Conservation (phyloP, 2,888 invertebrate species). For the Dastarcus helophoroides region DNA sequence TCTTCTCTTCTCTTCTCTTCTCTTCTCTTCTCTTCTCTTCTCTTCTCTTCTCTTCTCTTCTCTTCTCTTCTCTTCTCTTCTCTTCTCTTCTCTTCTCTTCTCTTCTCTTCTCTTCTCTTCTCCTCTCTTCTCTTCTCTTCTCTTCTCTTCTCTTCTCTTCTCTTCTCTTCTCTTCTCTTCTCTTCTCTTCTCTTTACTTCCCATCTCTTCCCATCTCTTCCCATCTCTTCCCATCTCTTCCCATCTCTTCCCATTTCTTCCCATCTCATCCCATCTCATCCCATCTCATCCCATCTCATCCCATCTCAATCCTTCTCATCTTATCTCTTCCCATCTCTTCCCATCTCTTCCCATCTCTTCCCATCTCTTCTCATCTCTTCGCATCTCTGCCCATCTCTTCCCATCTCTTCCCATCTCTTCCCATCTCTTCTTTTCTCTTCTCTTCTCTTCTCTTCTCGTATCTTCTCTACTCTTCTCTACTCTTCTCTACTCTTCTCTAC, state of each 20-base stretch:
- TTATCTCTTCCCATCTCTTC: slow-evolving; percentile 3
- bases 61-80: slow-evolving; percentile 3
- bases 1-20: slow-evolving; percentile 3
- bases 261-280: slow-evolving; percentile 4
- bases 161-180: slow-evolving; percentile 2
- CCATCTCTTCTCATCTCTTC: slow-evolving; percentile 3
- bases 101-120: slow-evolving; percentile 1
- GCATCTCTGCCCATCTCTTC: slow-evolving; percentile 1
- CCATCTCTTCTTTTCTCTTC: not conserved
- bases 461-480: not conserved
- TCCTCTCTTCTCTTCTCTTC: slow-evolving; percentile 4
- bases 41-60: slow-evolving; percentile 4
- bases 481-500: not conserved
- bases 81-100: slow-evolving; percentile 4
- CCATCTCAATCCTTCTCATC: slow-evolving; percentile 5
- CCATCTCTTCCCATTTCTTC: slow-evolving; percentile 4
- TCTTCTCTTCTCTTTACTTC: slow-evolving; percentile 4
- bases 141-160: slow-evolving; percentile 3
- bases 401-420: not conserved
- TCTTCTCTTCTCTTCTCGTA: not conserved
- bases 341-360: slow-evolving; percentile 3
- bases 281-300: slow-evolving; percentile 4
- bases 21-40: slow-evolving; percentile 4
- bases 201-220: slow-evolving; percentile 3
- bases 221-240: slow-evolving; percentile 3